Evolutionary conservation across 2,113 vertebrate genomes (phyloP).

Genomic region (Cettia cetti): DNA sequence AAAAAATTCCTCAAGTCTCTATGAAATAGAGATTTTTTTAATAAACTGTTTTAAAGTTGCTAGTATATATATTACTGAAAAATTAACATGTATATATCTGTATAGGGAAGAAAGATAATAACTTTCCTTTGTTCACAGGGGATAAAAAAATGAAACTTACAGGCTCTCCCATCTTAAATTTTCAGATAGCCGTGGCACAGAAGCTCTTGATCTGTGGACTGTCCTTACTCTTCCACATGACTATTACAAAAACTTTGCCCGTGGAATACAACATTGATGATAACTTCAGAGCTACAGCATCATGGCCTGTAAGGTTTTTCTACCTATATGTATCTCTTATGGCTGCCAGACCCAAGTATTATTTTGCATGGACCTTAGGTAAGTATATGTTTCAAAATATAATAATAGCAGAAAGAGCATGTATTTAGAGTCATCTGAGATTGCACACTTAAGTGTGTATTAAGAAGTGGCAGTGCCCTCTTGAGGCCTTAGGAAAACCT

Average conservation of each 20-base stretch:
- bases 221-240: slow-evolving; percentile 87
- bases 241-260: slow-evolving; percentile 80
- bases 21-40: background rate
- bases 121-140: background rate
- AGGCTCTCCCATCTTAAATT: background rate
- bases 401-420: background rate
- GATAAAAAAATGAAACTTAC: background rate
- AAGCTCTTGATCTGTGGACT: slow-evolving; percentile 89
- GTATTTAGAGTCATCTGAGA: background rate
- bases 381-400: slow-evolving; percentile 51
- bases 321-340: slow-evolving; percentile 93
- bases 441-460: background rate
- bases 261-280: slow-evolving; percentile 88
- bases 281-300: slow-evolving; percentile 80
- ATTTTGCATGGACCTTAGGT: slow-evolving; percentile 98
- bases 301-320: slow-evolving; percentile 81
- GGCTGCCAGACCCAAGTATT: slow-evolving; percentile 95
- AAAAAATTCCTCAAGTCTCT: background rate
- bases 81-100: background rate
- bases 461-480: slow-evolving; percentile 44
- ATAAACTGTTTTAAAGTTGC: background rate
- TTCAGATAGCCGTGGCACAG: slow-evolving; percentile 85
- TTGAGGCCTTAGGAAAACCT: slow-evolving; percentile 28
- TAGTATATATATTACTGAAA: background rate
- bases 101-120: background rate